Evolutionary conservation across 1,140 invertebrate species (phyloP).

Genomic region (Scaptomyza graminum): DNA sequence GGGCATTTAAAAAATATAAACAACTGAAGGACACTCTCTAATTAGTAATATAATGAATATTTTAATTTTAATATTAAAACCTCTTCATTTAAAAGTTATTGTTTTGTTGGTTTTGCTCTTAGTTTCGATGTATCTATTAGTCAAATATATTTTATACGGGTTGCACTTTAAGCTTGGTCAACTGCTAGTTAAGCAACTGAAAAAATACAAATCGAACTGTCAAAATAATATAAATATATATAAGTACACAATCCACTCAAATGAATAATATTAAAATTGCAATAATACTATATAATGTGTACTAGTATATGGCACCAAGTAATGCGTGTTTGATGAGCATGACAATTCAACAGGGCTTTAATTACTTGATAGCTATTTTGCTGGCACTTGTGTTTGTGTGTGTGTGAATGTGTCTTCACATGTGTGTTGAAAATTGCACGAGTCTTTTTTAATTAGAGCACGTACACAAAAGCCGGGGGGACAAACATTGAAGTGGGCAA

Average conservation of each 20-base stretch:
- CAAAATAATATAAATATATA: conserved; percentile 3
- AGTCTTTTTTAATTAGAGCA: conserved; percentile 44
- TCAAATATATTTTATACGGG: too few relatives aligned
- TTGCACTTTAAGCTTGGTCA: not conserved
- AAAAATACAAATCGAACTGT: conserved; percentile 2
- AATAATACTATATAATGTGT: not conserved
- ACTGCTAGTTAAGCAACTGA: conserved; percentile 6
- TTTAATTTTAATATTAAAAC: too few relatives aligned
- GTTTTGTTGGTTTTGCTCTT: not conserved
- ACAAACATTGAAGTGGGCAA: conserved; percentile 27
- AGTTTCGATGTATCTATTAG: too few relatives aligned
- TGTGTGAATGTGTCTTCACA: conserved; percentile 10
- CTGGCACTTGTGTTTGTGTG: not conserved
- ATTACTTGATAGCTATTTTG: conserved; percentile 41
- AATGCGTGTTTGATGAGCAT: conserved; percentile 32
- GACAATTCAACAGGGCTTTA: conserved; percentile 40
- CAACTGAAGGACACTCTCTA: too few relatives aligned
- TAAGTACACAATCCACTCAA: not conserved
- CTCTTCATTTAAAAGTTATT: too few relatives aligned
- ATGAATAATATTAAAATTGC: conserved; percentile 26
- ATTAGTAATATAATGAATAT: too few relatives aligned
- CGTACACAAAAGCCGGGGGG: conserved; percentile 23
- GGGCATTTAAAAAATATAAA: too few relatives aligned
- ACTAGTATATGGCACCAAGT: conserved; percentile 8
- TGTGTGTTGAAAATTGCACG: conserved; percentile 25